Evolutionary conservation across 2,888 invertebrate genomes (phyloP), one percentile per base, ranked within the genome.

Genomic region (Formica aserva): DNA sequence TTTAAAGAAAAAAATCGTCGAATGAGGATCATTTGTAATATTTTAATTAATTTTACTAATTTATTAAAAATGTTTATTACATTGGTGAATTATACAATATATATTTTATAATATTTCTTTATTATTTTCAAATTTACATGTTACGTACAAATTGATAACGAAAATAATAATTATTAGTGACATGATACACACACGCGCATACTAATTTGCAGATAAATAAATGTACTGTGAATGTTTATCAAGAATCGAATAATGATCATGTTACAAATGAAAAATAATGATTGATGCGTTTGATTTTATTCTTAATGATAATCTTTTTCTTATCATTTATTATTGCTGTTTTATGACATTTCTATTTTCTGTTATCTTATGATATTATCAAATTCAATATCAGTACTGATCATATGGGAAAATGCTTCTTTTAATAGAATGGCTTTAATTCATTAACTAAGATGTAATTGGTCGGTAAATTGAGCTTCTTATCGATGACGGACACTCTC

Each of bases 401-500:
- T 52, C 18, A 11, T 48, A 67, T 48, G 13, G 13, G 9, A 52
- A 69, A 32, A 32, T 52, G 1, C 8, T 52, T 52, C 18, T 72
- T 38, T 60, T 57, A 5, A 67, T 63, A 72, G 71, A 55, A 75
- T 69, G 52, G 82, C 78, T 81, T 82, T 29, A 72, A 80, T 80
- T 85, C 87, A 87, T 85, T 87, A 35, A 35, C 35, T 35, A 86
- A 35, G 84, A 90, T 85, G 89, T 90, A 90, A 91, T 90, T 88
- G 88, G 66, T 81, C 77, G 86, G 85, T 88, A 88, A 92, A 92
- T 91, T 90, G 91, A 89, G 88, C 72, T 84, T 52, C 91, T 92
- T 92, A 92, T 92, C 91, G 78, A 75, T 77, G 80, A 71, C 84
- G 84, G 80, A 87, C 92, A 91, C 88, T 89, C 87, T 55, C 74